Conservation (phyloP, 2,888 invertebrate species). For the Pristionchus arcanus region DNA sequence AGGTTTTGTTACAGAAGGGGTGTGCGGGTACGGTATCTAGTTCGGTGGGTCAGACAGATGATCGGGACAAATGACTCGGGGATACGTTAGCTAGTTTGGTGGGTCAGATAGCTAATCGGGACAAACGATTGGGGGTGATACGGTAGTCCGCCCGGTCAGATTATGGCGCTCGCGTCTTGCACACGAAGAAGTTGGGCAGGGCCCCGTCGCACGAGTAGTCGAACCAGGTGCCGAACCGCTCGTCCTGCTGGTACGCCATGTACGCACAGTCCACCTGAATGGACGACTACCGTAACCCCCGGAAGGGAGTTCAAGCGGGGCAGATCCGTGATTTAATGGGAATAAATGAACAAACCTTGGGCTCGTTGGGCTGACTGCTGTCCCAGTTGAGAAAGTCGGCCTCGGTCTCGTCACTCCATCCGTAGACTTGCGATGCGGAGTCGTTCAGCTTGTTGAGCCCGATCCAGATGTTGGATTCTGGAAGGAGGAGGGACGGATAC, state of each 20-base stretch:
- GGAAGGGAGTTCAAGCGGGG: not conserved
- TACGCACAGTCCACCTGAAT: conserved; percentile 74
- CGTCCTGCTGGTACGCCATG: conserved; percentile 77
- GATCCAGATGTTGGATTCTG: conserved; percentile 78
- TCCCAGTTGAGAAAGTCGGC: conserved; percentile 75
- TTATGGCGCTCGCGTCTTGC: conserved; percentile 70
- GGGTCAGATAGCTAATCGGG: not conserved
- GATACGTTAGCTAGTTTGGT: not conserved
- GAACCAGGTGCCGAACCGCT: conserved; percentile 75
- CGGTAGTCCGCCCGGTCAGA: conserved; percentile 8
- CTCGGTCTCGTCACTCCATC: conserved; percentile 72
- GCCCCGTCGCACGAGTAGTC: conserved; percentile 75
- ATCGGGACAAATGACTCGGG: not conserved
- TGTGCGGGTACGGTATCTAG: too few species aligned
- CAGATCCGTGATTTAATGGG: not conserved
- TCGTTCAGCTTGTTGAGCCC: conserved; percentile 75
- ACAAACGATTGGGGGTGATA: not conserved
- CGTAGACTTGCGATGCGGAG: conserved; percentile 68
- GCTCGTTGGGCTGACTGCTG: conserved; percentile 75
- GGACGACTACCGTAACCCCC: not conserved
- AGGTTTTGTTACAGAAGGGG: not conserved
- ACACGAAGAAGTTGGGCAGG: conserved; percentile 76
- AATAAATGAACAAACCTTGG: conserved; percentile 58
- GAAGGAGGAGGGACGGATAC: conserved; percentile 16
- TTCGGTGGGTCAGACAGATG: not conserved